A percentile compares a stretch with the other conserved stretches of the same genome.
These are phyloP conservation scores for Cephalopterus ornatus DNA, from an alignment of 2,113 vertebrate species.

Conservation along the genomic window DNA sequence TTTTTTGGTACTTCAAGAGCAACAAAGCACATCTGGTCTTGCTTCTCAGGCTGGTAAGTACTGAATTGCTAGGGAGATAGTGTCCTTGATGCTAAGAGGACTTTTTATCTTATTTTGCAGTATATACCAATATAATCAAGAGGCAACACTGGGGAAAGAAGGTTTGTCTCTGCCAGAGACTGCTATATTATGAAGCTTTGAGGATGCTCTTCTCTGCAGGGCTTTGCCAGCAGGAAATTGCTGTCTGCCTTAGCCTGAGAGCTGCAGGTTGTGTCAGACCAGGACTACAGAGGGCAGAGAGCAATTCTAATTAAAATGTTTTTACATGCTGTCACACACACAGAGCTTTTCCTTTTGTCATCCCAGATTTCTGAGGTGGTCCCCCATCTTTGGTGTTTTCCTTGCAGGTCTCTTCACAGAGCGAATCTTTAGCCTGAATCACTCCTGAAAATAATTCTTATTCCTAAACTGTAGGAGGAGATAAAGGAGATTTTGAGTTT, in stretches of 20 bases:
- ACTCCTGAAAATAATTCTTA: background rate
- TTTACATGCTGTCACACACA: fast-evolving
- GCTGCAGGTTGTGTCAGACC: background rate
- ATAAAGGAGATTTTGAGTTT: background rate
- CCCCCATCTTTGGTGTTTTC: background rate
- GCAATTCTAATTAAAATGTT: background rate
- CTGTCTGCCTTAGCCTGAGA: background rate
- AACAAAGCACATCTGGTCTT: constrained; percentile 45
- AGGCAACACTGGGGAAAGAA: background rate
- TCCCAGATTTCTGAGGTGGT: background rate
- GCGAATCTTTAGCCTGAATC: background rate
- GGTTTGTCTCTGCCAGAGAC: background rate
- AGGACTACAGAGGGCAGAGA: background rate
- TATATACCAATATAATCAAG: background rate
- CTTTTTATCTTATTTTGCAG: constrained; percentile 26
- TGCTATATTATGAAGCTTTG: background rate
- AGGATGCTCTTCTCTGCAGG: background rate
- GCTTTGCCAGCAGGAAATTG: background rate
- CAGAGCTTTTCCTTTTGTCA: background rate
- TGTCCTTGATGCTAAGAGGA: constrained; percentile 29
- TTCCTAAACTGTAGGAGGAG: background rate
- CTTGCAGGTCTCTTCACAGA: background rate
- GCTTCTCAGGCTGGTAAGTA: background rate
- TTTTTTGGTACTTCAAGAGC: constrained; percentile 3
- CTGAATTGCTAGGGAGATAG: background rate